Conservation (phyloP, 2,797 vertebrate genomes). For the Anguilla anguilla region DNA sequence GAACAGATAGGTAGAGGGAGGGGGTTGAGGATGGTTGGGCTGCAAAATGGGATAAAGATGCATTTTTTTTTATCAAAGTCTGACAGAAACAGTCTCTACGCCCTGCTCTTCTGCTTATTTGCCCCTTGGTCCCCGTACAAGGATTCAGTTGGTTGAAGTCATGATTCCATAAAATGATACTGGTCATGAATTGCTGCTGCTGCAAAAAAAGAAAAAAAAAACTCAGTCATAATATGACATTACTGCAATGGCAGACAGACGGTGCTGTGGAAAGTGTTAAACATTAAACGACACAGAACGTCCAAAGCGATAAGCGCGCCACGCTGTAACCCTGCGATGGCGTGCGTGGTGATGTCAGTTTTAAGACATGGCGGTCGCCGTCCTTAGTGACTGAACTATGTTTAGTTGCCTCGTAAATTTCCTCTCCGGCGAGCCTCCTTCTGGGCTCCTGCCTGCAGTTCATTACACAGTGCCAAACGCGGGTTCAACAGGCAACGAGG, state of each 20-base stretch:
- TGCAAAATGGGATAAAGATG: neutral
- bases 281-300: neutral
- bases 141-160: constrained; percentile 23
- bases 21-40: neutral
- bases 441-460: neutral
- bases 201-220: neutral
- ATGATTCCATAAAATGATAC: neutral
- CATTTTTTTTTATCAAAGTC: neutral
- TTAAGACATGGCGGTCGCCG: neutral
- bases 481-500: neutral
- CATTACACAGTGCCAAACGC: neutral
- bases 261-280: neutral
- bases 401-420: neutral
- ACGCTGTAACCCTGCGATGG: neutral
- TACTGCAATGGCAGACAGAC: neutral
- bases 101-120: constrained; percentile 12
- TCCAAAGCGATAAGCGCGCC: neutral
- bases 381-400: neutral
- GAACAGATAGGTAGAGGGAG: neutral
- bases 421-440: neutral
- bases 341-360: neutral
- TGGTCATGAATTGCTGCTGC: neutral
- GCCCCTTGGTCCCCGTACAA: constrained; percentile 1
- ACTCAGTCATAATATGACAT: neutral
- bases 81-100: neutral